Evolutionary conservation across 2,113 vertebrate species (phyloP), one percentile per base, ranked within the genome.

Genomic region (Neodontobutis hainanensis): DNA sequence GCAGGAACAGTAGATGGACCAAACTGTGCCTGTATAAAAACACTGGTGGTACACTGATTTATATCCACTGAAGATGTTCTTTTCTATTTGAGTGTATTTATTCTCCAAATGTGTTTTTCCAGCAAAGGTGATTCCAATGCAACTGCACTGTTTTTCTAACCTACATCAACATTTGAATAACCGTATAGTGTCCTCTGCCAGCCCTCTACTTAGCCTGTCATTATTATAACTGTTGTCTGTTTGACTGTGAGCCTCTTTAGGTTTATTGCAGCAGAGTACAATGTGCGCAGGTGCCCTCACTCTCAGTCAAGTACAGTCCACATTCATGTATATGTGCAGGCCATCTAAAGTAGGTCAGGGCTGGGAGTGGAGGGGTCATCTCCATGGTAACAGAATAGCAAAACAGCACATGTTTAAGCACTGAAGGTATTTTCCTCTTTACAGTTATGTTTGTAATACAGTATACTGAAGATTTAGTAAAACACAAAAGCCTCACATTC

Each of bases 361-460:
- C 34, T 32, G 50, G 16, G 48, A 16, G 19, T 11, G 19, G 70
- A 82, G 63, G 76, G 82, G 85, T 88, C 81, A 83, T 85, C 68
- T 72, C 89, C 86, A 89, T 91, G 83, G 83, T 55, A 75, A 91
- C 88, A 57, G 70, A 53, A n/a, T n/a, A 86, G 83, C 68, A 60
- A 73, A 62, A 59, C n/a, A 46, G 81, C 74, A 83, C 74, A 63
- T 77, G 76, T 52, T 83, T 59, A 44, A 52, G n/a, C 51, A 57
- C 70, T 55, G 34, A 46, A 15, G n/a, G n/a, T n/a, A n/a, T n/a
- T n/a, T n/a, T n/a, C n/a, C n/a, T n/a, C n/a, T n/a, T n/a, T n/a
- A n/a, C n/a, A n/a, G n/a, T n/a, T n/a, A n/a, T n/a, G n/a, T n/a
- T n/a, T n/a, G n/a, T n/a, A n/a, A n/a, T n/a, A n/a, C n/a, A n/a